A percentile compares a stretch with the other conserved stretches of the same genome.
phyloP scores from a whole-genome alignment of 1,140 invertebrate species.

The Drosophila aff. region DNA sequence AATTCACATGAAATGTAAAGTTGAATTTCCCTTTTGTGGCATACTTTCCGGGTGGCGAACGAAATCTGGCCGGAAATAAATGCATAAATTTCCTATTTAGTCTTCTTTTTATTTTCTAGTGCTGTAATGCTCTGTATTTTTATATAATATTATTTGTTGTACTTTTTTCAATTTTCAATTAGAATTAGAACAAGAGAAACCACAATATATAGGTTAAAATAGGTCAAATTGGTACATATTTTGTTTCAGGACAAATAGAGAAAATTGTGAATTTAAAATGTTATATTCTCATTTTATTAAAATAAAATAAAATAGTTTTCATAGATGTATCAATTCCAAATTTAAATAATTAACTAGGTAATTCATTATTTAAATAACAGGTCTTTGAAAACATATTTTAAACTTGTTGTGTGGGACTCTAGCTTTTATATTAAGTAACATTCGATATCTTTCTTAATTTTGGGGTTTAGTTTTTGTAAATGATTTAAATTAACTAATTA shows the following conservation, averaged over 20 bases:
- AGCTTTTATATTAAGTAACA: too few species aligned
- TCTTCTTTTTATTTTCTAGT: neutral
- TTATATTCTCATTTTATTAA: neutral
- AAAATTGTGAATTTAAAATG: neutral
- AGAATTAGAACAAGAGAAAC: neutral
- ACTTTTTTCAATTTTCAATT: neutral
- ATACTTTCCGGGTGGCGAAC: slow-evolving; percentile 26
- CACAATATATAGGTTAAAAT: too few species aligned
- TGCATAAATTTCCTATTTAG: neutral
- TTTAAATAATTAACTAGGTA: neutral
- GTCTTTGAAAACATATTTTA: neutral
- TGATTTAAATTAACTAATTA: neutral
- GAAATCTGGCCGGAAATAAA: neutral
- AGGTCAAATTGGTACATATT: too few species aligned
- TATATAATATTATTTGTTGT: neutral
- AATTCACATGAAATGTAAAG: slow-evolving; percentile 9
- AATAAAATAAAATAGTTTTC: neutral
- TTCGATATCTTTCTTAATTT: too few species aligned
- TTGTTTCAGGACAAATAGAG: rapidly evolving
- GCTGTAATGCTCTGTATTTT: neutral
- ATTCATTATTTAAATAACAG: neutral
- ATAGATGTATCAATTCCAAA: neutral
- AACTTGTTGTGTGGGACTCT: too few species aligned
- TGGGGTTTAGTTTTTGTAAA: neutral
- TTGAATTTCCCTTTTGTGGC: neutral